Conservation (phyloP, 1,140 invertebrate genomes). For the Aphaenogaster rudis region DNA sequence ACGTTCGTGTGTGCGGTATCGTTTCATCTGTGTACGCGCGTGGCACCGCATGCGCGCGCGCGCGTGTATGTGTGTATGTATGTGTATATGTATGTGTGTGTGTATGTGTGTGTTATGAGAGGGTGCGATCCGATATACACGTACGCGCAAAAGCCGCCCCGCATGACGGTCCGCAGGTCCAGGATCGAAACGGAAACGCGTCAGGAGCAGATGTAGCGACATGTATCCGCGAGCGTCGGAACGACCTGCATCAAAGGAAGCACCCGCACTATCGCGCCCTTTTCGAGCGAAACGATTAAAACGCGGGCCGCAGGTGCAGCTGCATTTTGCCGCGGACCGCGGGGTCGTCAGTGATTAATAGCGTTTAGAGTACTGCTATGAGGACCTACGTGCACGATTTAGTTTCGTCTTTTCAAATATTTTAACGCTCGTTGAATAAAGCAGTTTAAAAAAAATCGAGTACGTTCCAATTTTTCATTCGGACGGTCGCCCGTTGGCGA, state of each 20-base stretch:
- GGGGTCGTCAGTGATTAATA: slow-evolving; percentile 34
- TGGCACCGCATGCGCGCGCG: neutral
- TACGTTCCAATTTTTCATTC: slow-evolving; percentile 2
- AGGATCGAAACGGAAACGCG: slow-evolving; percentile 72
- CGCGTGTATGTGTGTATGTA: neutral
- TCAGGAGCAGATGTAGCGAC: slow-evolving; percentile 67
- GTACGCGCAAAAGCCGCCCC: neutral
- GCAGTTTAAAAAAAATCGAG: neutral
- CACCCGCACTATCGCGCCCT: slow-evolving; percentile 25
- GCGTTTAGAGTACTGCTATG: neutral
- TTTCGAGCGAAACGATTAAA: slow-evolving; percentile 44
- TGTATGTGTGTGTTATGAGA: neutral
- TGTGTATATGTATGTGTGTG: neutral
- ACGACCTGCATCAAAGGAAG: slow-evolving; percentile 63
- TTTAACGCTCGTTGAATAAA: neutral
- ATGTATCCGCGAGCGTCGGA: slow-evolving; percentile 62
- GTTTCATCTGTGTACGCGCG: neutral
- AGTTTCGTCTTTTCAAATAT: neutral
- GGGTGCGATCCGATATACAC: neutral
- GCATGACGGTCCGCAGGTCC: slow-evolving; percentile 41
- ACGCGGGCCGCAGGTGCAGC: slow-evolving; percentile 22
- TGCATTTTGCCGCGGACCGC: slow-evolving; percentile 14
- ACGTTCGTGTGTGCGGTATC: neutral
- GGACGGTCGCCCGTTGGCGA: neutral
- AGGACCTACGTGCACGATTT: slow-evolving; percentile 2